Base-by-base conservation (phyloP, 1,140 invertebrate genomes). In the Paraescarpia echinospica region DNA sequence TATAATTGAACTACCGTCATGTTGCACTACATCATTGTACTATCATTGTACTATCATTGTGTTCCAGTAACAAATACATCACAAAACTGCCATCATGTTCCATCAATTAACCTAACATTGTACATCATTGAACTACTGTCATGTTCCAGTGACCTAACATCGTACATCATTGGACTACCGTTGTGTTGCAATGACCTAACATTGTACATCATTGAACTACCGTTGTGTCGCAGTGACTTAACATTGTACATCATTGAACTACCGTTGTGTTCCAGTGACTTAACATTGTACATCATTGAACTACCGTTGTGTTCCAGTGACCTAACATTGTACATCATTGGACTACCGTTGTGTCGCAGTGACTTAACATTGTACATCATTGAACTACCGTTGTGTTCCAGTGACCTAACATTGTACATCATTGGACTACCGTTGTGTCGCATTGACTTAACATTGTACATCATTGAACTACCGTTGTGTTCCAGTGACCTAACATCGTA, bases 401-500 rank as follows among this genome's bases (percentile, higher is more conserved):
- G 99, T 96, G 99, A 99, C n/a, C n/a, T n/a, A 77, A 77, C 22
- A 31, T 77, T 77, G 59, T 77, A 77, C 8, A 77, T 77, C 14
- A 31, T 77, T 27, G 9, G 22, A 22, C 59, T 77, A 0, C 22
- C 59, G 18, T 51, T 31, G 22, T 77, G 59, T 89, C 97, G 97
- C 77, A 99, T 98, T 96, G 99, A 99, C n/a, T n/a, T n/a, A 77
- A 77, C 22, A 31, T 77, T 77, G 59, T 77, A 77, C 8, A 77
- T 77, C 14, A 31, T 77, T 27, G 9, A 77, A 22, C 59, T 77
- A 0, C 22, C 59, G 18, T 51, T 31, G 22, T 77, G 59, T 89
- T 97, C 97, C 77, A 99, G 99, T 96, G 99, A 99, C n/a, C n/a
- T n/a, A 77, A 77, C 22, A 31, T 77, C 22, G 59, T 77, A 77